Base-by-base conservation (phyloP, 2,113 vertebrate genomes). In the Toxotes chatareus region DNA sequence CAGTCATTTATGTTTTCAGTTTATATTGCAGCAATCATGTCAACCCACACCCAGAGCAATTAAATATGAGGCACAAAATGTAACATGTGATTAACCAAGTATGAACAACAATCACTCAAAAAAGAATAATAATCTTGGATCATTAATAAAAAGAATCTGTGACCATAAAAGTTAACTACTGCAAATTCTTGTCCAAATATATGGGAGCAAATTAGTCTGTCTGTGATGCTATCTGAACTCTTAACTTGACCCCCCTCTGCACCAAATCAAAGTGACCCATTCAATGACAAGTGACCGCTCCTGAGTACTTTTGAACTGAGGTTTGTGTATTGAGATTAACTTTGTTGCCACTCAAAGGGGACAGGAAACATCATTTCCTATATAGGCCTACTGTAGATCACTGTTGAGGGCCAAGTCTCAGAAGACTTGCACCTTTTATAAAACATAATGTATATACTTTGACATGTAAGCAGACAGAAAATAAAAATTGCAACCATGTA, bases 291-390 rank as follows among this genome's bases (percentile, higher is more conserved):
- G 64, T 71, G 56, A 68, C 69, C 57, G 69, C 27, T 88, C 62
- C 40, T 61, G 23, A 66, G 19, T 38, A 75, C 79, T 78, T 88
- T 79, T 88, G 63, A 91, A 82, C 68, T 73, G 8, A 47, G 38
- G 36, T 87, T 92, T 94, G 93, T 92, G 93, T 94, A 94, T 95
- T 95, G 80, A 74, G 76, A 64, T 87, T 4, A 13, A 72, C 83
- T 88, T 80, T 88, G 67, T 79, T 85, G 65, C 36, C 47, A 60
- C 31, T 87, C n/a, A 85, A 69, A 42, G 64, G 55, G 16, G 38
- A 17, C 60, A 84, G 83, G 79, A 73, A 47, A 86, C 1, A 67
- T 64, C 6, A 53, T 57, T 70, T 80, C 85, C 66, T 76, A 13
- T 14, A 75, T 40, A 27, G 27, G 27, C 27, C 27, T 7, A 63